Base-by-base conservation (phyloP, 2,113 vertebrate species). In the Lethenteron reissneri region DNA sequence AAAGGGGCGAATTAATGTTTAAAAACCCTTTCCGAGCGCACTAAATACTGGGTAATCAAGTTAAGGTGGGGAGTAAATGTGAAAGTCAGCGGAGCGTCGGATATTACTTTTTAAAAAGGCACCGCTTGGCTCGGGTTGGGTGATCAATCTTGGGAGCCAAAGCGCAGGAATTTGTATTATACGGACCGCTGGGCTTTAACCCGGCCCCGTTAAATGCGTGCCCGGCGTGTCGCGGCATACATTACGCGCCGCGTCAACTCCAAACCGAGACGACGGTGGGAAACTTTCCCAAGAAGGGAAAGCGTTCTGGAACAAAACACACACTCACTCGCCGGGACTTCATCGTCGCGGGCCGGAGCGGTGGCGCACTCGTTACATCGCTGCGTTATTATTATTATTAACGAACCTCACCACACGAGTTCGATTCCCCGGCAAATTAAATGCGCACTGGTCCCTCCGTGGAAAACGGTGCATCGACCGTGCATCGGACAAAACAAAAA, bases 61-160 rank as follows among this genome's bases (percentile, higher is more conserved):
- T 17, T 68, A 17, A 25, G 9, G 64, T 17, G n/a, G 64, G 64
- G 64, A 68, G 64, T 68, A 68, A 41, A 68, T 68, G 64, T 68
- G 64, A 68, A 68, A 68, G 64, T 68, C 64, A 25, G 64, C 64
- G 64, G 64, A 68, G n/a, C 64, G 64, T 17, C 64, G 10, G 10
- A n/a, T 25, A 17, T 68, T 68, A 17, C 17, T 64, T 64, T 68
- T 68, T 8, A 10, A 11, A 25, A 25, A 25, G 64, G 64, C 8
- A 68, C 25, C 64, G 64, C 64, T 17, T 68, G n/a, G 10, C 64
- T 41, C 41, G 41, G 41, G 41, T 41, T 68, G 64, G 64, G 64
- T 68, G 64, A 68, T 68, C 25, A 68, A 68, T 68, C 41, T 41
- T 41, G 41, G 41, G 41, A 41, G 64, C 10, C n/a, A 25, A n/a